These are phyloP conservation scores for Geodia barretti DNA, from an alignment of 37 sponge, comb jelly and placozoan species.

Conservation along the genomic window DNA sequence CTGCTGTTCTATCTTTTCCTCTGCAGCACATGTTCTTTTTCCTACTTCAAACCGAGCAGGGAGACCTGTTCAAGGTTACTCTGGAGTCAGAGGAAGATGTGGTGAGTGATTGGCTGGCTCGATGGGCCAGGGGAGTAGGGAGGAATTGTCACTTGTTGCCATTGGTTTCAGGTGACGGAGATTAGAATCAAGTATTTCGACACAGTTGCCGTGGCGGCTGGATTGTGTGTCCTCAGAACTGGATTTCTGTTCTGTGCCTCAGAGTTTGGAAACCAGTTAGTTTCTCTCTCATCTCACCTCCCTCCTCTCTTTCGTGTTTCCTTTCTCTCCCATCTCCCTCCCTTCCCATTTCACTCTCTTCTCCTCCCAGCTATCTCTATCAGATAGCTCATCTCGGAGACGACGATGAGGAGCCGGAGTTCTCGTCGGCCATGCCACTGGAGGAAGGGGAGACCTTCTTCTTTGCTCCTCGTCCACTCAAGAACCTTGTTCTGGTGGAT, in stretches of 20 bases:
- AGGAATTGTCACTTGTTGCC: not conserved
- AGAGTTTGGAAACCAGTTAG: conserved; percentile 98
- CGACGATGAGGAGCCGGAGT: conserved; percentile 96
- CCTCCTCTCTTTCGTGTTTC: not conserved
- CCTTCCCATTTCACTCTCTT: not conserved
- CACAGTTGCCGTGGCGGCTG: conserved; percentile 95
- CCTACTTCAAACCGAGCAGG: conserved; percentile 96
- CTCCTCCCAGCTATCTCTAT: conserved; percentile 63
- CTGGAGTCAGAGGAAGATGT: conserved; percentile 82
- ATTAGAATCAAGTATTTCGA: conserved; percentile 70
- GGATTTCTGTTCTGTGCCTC: conserved; percentile 96
- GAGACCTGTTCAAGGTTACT: conserved; percentile 97
- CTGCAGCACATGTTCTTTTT: conserved; percentile 93
- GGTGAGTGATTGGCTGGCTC: conserved; percentile 26
- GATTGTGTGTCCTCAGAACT: conserved; percentile 93
- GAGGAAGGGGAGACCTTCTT: conserved; percentile 97
- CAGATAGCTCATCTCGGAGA: too few species aligned
- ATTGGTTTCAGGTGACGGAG: too few species aligned
- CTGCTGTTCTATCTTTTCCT: conserved; percentile 10
- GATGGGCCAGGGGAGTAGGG: not conserved
- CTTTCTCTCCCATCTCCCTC: not conserved
- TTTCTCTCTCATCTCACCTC: not conserved
- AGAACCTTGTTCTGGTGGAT: conserved; percentile 86
- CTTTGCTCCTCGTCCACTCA: conserved; percentile 88
- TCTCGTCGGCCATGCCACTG: conserved; percentile 85